Evolutionary conservation across 2,888 invertebrate species (phyloP), one percentile per base, ranked within the genome.

Genomic region (Panorpa germanica): DNA sequence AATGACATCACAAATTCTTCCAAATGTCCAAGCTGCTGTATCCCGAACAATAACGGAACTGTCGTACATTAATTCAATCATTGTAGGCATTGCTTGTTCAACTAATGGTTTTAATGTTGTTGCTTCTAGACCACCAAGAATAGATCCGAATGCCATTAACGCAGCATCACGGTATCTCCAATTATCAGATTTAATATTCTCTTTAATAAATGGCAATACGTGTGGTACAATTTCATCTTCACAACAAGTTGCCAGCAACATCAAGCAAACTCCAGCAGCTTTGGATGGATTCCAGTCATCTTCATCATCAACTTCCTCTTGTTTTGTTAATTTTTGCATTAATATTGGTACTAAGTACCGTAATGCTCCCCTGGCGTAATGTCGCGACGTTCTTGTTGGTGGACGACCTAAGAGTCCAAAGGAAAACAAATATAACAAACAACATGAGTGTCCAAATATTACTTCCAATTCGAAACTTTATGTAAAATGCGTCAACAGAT

Each of bases 221-320:
- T 78, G 77, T 2, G 80, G 80, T n/a, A 98, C 86, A 38, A 98
- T 86, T 47, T 82, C 85, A 52, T 96, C 90, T 54, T 95, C 95
- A 49, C 95, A 95, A 49, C 96, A 96, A 26, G 88, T 83, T 12
- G 98, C 85, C 40, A 99, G 61, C 27, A 99, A 63, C 91, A 96
- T 96, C 15, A 99, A 63, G 51, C 98, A 99, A 4, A 99, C 98
- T 19, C 96, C 93, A 3, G 98, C 91, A 2, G 99, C 95, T 61
- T 99, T 99, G 41, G 91, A 85, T 2, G 98, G 98, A 55, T 93
- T 96, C 98, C 98, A 99, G 45, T 93, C 95, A 47, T 96, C 86
- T 51, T 98, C 96, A 54, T 98, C 95, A 49, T 98, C 96, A 42
- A 77, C 70, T 50, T 98, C 95, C 49, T 90, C 88, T 59, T 96